Conservation (phyloP, 92 coral and sea anemone genomes). For the Virgularia gustaviana region DNA sequence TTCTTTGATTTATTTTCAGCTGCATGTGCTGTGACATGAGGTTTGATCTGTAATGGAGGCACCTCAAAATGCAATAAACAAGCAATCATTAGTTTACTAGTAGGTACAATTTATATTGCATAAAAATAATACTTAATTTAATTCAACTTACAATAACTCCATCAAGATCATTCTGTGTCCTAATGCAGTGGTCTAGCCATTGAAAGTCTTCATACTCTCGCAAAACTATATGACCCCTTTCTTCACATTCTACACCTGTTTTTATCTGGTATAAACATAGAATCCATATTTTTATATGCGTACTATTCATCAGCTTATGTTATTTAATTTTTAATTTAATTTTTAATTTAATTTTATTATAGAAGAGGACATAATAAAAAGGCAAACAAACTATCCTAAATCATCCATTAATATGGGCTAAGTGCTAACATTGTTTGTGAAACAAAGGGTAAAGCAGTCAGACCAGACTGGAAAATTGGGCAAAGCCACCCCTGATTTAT, state of each 20-base stretch:
- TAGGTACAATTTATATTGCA: background rate
- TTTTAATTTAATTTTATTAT: background rate
- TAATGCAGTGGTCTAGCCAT: conserved; percentile 86
- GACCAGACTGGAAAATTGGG: too few relatives aligned
- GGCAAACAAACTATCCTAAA: too few relatives aligned
- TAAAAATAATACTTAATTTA: background rate
- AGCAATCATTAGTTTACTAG: background rate
- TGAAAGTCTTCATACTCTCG: conserved; percentile 94
- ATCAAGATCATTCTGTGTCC: conserved; percentile 76
- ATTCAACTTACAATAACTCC: conserved; percentile 76
- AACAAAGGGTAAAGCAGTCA: too few relatives aligned
- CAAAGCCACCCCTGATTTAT: too few relatives aligned
- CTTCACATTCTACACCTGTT: conserved; percentile 62
- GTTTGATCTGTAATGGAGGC: conserved; percentile 81
- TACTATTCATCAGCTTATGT: too few relatives aligned
- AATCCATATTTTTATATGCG: too few relatives aligned
- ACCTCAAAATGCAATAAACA: conserved; percentile 41
- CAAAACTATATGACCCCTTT: conserved; percentile 83
- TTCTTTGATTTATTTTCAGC: conserved; percentile 92
- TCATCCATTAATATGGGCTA: too few relatives aligned
- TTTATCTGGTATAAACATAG: conserved; percentile 31
- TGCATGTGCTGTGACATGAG: conserved; percentile 76
- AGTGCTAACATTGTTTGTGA: too few relatives aligned
- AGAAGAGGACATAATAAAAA: too few relatives aligned
- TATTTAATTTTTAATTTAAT: background rate